phyloP scores from a whole-genome alignment of 2,888 invertebrate genomes.

The Melikaiella ostensackeni region DNA sequence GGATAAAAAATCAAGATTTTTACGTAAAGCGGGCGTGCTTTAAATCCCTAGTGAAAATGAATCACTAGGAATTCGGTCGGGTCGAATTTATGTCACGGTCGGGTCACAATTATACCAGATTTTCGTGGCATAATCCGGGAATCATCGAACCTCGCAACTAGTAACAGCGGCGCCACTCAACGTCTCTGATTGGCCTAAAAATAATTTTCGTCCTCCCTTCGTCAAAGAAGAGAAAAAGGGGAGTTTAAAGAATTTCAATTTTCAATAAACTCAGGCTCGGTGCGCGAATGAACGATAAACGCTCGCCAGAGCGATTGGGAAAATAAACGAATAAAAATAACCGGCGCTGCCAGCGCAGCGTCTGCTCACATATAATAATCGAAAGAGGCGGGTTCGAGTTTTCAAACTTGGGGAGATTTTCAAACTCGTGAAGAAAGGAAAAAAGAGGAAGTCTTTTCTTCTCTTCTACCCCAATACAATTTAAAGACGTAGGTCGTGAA shows the following conservation, averaged over 20 bases:
- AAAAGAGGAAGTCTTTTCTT: slow-evolving; percentile 1
- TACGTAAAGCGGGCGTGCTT: background rate
- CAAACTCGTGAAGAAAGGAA: background rate
- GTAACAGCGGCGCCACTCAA: slow-evolving; percentile 10
- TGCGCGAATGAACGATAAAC: slow-evolving; percentile 36
- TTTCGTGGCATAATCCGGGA: slow-evolving; percentile 4
- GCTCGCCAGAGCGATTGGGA: slow-evolving; percentile 16
- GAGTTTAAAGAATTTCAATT: slow-evolving; percentile 24
- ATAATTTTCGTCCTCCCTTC: slow-evolving; percentile 20
- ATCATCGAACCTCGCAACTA: slow-evolving; percentile 10
- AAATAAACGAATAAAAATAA: slow-evolving; percentile 40
- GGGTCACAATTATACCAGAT: slow-evolving; percentile 3
- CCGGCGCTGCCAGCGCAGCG: background rate
- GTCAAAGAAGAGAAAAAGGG: background rate
- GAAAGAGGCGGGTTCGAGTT: background rate
- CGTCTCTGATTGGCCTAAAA: slow-evolving; percentile 11
- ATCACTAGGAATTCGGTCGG: background rate
- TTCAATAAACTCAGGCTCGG: slow-evolving; percentile 37
- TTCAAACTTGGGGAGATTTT: slow-evolving; percentile 13
- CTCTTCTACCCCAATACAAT: background rate
- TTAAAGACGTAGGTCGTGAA: background rate
- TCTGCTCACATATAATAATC: slow-evolving; percentile 2
- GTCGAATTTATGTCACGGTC: slow-evolving; percentile 1
- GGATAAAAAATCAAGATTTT: background rate
- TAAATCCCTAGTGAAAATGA: background rate